Conservation (phyloP, 2,113 vertebrate species). For the Tragelaphus scriptus region DNA sequence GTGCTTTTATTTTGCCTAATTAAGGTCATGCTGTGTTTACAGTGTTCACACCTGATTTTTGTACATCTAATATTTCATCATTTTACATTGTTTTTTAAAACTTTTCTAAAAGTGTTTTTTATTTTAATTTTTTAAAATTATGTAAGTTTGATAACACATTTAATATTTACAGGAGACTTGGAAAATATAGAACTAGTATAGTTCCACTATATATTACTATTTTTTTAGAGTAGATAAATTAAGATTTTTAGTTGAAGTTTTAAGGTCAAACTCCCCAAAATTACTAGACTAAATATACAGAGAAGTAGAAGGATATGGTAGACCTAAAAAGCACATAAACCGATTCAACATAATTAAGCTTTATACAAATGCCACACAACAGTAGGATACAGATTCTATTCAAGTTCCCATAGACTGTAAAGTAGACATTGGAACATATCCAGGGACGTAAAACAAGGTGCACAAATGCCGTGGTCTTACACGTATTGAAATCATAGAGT, state of each 20-base stretch:
- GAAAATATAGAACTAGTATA: not conserved
- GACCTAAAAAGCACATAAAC: not conserved
- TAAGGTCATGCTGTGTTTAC: not conserved
- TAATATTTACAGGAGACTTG: not conserved
- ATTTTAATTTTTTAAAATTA: not conserved
- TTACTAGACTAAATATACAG: not conserved
- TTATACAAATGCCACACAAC: not conserved
- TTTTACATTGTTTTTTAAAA: conserved; percentile 1
- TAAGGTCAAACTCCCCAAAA: not conserved
- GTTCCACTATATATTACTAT: not conserved
- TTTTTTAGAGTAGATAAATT: not conserved
- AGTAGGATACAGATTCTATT: not conserved
- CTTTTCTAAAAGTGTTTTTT: not conserved
- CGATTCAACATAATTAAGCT: not conserved
- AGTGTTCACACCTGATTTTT: not conserved
- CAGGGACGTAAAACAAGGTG: not conserved
- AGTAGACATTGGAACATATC: not conserved
- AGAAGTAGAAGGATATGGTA: not conserved
- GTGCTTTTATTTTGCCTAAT: conserved; percentile 13
- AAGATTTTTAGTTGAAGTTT: not conserved
- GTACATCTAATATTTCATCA: not conserved
- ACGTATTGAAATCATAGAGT: not conserved
- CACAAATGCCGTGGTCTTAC: fast-evolving
- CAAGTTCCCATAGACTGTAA: no score
- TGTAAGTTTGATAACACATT: not conserved